Evolutionary conservation across 2,113 vertebrate genomes (phyloP).

Genomic region (Holacanthus passer): DNA sequence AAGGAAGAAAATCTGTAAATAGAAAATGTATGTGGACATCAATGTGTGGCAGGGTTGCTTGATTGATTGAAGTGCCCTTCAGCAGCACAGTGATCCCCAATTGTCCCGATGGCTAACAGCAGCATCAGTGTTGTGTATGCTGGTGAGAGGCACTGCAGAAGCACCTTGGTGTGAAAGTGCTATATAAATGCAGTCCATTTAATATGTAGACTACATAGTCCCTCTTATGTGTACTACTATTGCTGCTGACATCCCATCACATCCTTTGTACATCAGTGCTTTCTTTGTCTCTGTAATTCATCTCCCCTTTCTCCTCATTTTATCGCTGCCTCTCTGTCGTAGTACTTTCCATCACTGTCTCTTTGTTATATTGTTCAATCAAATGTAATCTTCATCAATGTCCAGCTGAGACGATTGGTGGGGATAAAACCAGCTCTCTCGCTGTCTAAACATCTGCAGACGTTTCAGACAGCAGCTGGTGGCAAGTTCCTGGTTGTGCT

Average conservation of each 20-base stretch:
- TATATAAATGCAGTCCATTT: no score
- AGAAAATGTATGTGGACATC: no score
- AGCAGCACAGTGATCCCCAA: no score
- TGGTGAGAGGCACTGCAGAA: no score
- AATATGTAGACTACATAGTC: no score
- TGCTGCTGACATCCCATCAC: background rate
- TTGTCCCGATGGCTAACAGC: no score
- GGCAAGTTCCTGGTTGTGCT: background rate
- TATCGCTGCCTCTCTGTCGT: background rate
- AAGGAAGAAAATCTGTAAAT: no score
- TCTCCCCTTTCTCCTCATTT: background rate
- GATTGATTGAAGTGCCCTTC: no score
- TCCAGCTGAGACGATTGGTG: background rate
- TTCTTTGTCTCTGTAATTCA: background rate
- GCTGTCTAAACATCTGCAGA: conserved; percentile 27
- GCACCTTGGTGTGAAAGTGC: no score
- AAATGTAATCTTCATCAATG: conserved; percentile 25
- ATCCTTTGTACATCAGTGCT: background rate
- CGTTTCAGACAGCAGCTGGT: conserved; percentile 17
- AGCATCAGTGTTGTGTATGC: no score
- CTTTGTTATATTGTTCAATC: background rate
- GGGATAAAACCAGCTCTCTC: conserved; percentile 4
- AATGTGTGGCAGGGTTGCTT: no score
- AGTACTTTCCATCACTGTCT: background rate
- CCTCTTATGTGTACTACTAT: no score